Percentiles rank a stretch among this genome's conserved stretches.
These are phyloP conservation scores for Nymphicus hollandicus DNA, from an alignment of 2,113 vertebrate genomes.

Conservation along the genomic window DNA sequence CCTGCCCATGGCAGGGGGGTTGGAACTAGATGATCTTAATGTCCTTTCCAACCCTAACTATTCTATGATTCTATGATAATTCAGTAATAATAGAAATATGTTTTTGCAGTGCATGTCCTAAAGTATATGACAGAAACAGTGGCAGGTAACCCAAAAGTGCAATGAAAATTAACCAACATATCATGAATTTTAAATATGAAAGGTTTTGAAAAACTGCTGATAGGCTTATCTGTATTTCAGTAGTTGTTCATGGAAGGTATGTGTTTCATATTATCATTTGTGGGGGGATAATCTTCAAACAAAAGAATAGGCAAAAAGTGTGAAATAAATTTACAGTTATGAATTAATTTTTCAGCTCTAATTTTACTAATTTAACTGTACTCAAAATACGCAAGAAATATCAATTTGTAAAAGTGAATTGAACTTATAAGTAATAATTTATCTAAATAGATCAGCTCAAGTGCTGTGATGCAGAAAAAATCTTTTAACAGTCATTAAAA, in stretches of 20 bases:
- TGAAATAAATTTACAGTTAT: background rate
- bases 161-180: background rate
- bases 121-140: background rate
- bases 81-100: background rate
- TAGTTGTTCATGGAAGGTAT: background rate
- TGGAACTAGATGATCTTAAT: too few species aligned
- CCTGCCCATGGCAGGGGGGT: too few species aligned
- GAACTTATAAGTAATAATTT: background rate
- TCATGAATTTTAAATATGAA: background rate
- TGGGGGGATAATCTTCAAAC: background rate
- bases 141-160: background rate
- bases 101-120: background rate
- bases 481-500: background rate
- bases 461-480: background rate
- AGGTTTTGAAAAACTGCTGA: background rate
- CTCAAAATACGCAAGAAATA: background rate
- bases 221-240: background rate
- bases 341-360: background rate
- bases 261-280: background rate
- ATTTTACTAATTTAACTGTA: background rate
- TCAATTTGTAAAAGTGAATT: background rate
- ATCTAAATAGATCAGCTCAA: slow-evolving; percentile 1
- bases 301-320: background rate
- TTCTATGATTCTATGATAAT: too few species aligned
- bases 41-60: too few species aligned